Evolutionary conservation across 2,113 vertebrate species (phyloP), one percentile per base, ranked within the genome.

Genomic region (Chloroceryle aenea): DNA sequence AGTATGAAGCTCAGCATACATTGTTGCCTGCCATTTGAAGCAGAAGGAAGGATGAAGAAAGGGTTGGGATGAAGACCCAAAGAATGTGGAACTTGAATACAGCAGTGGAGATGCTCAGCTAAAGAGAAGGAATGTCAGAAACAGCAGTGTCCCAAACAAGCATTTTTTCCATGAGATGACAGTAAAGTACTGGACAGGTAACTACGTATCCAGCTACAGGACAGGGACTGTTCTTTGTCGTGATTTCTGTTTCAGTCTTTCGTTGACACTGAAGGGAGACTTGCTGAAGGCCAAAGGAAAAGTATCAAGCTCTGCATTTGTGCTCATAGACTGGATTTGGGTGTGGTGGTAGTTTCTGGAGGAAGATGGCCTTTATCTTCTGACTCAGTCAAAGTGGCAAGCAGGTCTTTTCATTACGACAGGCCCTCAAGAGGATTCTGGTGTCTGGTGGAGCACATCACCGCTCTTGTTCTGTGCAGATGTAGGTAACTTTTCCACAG

Each of bases 321-420:
- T 87, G 72, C 17, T 86, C 45, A 14, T 25, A 15, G 3, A 23
- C 12, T 0, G 0, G 18, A 19, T 42, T 48, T 80, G 42, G n/a
- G 38, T 12, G 27, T 0, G 1, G 23, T 55, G 47, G 17, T 36
- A 23, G 43, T 86, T 86, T 62, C 50, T 73, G 42, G 30, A 74
- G 68, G 56, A 74, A 30, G 47, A 27, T 0, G 1, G 55, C 55
- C 25, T 73, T 77, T 61, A 8, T 38, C n/a, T 88, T 45, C 59
- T 32, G 50, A 48, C 22, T 55, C 56, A 42, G 50, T 40, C 62
- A 50, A 36, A 87, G 40, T 7, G 29, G 16, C 61, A 74, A 34
- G 34, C 56, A 36, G 62, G 14, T 72, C 59, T 56, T 32, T 77
- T 34, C 55, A 42, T 32, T 29, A 12, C 0, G 0, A 45, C 30